Base-by-base conservation (phyloP, 1,140 invertebrate genomes). In the Drosophila arizonae region DNA sequence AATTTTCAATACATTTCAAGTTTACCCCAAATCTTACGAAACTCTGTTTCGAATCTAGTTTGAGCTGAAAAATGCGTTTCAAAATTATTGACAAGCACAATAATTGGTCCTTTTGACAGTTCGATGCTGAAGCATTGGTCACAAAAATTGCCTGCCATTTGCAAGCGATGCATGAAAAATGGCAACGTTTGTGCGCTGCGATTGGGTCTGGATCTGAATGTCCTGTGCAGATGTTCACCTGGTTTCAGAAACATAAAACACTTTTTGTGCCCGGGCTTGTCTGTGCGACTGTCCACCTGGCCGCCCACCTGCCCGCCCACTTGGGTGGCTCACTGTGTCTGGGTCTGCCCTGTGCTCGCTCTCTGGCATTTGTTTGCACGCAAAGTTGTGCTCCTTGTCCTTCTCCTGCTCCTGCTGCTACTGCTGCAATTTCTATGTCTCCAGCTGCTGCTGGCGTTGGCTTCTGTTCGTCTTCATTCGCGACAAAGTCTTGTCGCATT, bases 401-500 rank as follows among this genome's bases (percentile, higher is more conserved):
- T 62, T 24, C n/a, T 54, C 17, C 46, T 48, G 15, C n/a, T 56
- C 11, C 15, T 58, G 3, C 45, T 41, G n/a, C 26, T 24, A 24
- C 17, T 28, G 48, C 61, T 68, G 43, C 36, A 39, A 11, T 39
- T 39, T 39, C 36, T 39, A 39, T 39, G 36, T 39, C 36, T 39
- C 36, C 11, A 39, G 21, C 28, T 51, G n/a, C 64, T 68, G 15
- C 51, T 67, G 43, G 43, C 43, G 36, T 3, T 8, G 36, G 54
- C 24, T 39, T 21, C 50, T 36, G 48, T 65, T 45, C 55, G 67
- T 68, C 57, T 79, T 76, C 62, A 81, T 81, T 79, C 84, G 82
- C 82, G 84, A 88, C 84, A 87, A 80, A 79, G 84, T 82, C 82
- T 77, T 87, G 72, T 72, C 82, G 69, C 82, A 81, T 74, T 86